Evolutionary conservation across 2,113 vertebrate genomes (phyloP), one percentile per base, ranked within the genome.

Genomic region (Salvelinus fontinalis): DNA sequence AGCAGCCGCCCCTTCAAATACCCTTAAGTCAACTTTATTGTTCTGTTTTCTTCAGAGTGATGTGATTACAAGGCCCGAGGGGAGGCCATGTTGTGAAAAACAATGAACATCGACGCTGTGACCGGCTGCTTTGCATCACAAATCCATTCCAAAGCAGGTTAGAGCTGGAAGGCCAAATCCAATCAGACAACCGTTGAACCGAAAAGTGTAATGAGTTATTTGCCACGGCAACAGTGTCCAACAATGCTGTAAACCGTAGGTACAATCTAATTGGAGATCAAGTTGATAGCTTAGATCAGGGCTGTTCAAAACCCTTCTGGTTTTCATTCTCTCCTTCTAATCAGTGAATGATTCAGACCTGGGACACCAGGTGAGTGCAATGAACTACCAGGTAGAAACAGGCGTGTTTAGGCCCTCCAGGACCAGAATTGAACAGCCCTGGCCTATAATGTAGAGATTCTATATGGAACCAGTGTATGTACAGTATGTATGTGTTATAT

Each of bases 11-110:
- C 71, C 22, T n/a, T 18, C 18, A 66, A 67, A 80, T 67, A 62
- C 70, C 67, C 34, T 6, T 73, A 79, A 81, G 78, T 86, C 74
- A 73, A 48, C 79, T 87, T 88, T 84, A 90, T 84, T 49, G 86
- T 78, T 81, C 48, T 86, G 87, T 90, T 90, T 91, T 78, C 74
- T 27, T 39, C 73, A 69, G 16, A 20, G 49, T 27, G 20, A 9
- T 67, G 68, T 80, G 80, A 72, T 81, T 72, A 7, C 68, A 70
- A 71, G 68, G 77, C 84, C 85, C 67, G 69, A 13, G 76, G 84
- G 82, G 78, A 69, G 60, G 9, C 18, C 60, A 24, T 54, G 60
- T 67, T 8, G 70, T 73, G 75, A 66, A 27, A 71, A 31, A 79
- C 74, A 78, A 31, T 31, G 4, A 1, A 22, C 34, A 51, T 57